A percentile compares a stretch with the other conserved stretches of the same genome.
Conservation (phyloP, 2,797 vertebrate genomes). For the Crossoptilon crossoptilon region DNA sequence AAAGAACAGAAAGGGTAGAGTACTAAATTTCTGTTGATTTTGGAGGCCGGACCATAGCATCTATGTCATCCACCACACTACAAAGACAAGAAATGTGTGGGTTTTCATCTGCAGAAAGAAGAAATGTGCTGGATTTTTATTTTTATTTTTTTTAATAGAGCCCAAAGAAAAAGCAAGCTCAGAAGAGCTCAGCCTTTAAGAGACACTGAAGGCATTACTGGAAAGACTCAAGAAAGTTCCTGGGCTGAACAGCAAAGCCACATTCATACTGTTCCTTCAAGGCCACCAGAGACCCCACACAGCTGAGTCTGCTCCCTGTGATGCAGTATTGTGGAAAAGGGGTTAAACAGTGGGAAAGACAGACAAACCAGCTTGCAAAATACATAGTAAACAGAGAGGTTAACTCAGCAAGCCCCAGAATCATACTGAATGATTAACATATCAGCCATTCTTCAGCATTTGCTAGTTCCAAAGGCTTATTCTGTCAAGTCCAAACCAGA, state of each 20-base stretch:
- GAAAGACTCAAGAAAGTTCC: not conserved
- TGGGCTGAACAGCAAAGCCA: not conserved
- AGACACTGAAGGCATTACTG: not conserved
- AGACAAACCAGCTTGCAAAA: not conserved
- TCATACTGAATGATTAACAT: not conserved
- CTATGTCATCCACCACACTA: not conserved
- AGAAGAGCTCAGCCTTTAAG: not conserved
- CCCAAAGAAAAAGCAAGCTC: not conserved
- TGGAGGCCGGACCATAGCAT: not conserved
- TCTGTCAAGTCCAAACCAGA: not conserved
- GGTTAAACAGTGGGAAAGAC: not conserved
- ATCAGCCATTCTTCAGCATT: not conserved
- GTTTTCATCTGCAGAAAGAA: not conserved
- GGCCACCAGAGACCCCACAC: fast-evolving
- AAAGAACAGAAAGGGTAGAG: not conserved
- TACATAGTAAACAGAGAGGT: fast-evolving
- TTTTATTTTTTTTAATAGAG: not conserved
- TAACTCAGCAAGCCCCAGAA: not conserved
- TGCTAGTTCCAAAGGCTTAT: not conserved
- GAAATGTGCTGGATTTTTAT: not conserved
- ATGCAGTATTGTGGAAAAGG: not conserved
- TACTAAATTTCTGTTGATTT: not conserved
- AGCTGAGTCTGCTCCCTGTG: not conserved
- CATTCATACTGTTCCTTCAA: not conserved
- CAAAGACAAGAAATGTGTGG: fast-evolving